A percentile compares a stretch with the other conserved stretches of the same genome.
phyloP scores from a whole-genome alignment of 2,113 vertebrate genomes.

The Plotosus lineatus region DNA sequence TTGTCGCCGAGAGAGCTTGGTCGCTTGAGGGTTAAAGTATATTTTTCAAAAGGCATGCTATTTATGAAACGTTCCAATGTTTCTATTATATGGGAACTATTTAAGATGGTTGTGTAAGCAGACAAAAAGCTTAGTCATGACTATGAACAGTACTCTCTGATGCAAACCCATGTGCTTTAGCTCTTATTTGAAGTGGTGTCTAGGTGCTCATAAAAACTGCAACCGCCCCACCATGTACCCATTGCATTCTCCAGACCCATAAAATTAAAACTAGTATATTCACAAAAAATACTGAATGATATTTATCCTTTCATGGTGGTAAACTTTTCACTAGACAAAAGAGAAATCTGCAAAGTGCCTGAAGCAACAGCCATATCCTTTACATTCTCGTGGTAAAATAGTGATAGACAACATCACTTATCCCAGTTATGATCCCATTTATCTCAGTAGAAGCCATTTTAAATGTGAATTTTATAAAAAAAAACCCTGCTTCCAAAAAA shows the following conservation, averaged over 20 bases:
- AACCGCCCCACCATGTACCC: slow-evolving; percentile 19
- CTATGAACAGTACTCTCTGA: slow-evolving; percentile 32
- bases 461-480: background rate
- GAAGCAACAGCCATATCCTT: background rate
- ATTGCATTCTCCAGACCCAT: background rate
- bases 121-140: slow-evolving; percentile 44
- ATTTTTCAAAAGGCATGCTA: slow-evolving; percentile 35
- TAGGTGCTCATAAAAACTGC: slow-evolving; percentile 19
- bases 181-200: slow-evolving; percentile 18
- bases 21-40: no score
- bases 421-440: no score
- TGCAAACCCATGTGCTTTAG: slow-evolving; percentile 19
- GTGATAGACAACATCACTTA: background rate
- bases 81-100: slow-evolving; percentile 38
- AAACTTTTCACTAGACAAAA: background rate
- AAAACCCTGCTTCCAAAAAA: background rate
- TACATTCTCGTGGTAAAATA: background rate
- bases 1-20: no score
- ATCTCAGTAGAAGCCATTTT: background rate
- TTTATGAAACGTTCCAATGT: no score
- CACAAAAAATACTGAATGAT: background rate
- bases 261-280: background rate
- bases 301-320: background rate
- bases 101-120: slow-evolving; percentile 44
- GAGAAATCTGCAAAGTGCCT: background rate